Base-by-base conservation (phyloP, 37 sponge, comb jelly and placozoan genomes). In the Dysidea cf. avara region DNA sequence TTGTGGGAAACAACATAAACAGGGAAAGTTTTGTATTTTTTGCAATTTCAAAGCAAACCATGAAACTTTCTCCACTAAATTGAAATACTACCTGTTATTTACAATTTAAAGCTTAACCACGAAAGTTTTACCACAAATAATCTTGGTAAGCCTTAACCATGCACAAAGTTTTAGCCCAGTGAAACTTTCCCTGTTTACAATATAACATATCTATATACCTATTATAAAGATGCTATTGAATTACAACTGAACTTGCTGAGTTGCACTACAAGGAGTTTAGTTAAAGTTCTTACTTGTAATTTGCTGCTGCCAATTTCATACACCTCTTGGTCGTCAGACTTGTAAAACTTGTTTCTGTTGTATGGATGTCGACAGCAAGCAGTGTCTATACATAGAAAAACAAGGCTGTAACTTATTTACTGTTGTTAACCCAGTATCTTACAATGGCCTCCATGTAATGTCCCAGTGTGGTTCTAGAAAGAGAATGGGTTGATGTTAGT, bases 261-360 rank as follows among this genome's bases (percentile, higher is more conserved):
- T 16, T 18, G 12, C 12, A 22, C 28, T 5, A 12, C 20, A 28
- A 58, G 24, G 60, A 11, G 9, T 58, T 12, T 58, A 20, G 14
- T 20, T 20, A 12, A 20, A 2, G 24, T 39, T 22, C 71, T 11
- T 25, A 87, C 87, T 77, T 76, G 75, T n/a, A 87, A 61, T 54
- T 72, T 65, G 22, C 54, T 69, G 28, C 48, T 25, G 4, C 64
- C 20, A 6, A 78, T 68, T 21, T 81, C 86, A 22, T 40, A 75
- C 33, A 90, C 86, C 17, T 81, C 82, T 35, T 84, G 75, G 54
- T 90, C 91, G 64, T 90, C 91, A 80, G 84, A 90, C 60, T 73
- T 79, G 61, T 90, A 85, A 36, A 80, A 90, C 9, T 43, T 43
- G 20, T 40, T 56, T 31, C 57, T 39, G 35, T 68, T 85, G 69